Base-by-base conservation (phyloP, 1,140 invertebrate species). In the Lasioglossum baleicum region DNA sequence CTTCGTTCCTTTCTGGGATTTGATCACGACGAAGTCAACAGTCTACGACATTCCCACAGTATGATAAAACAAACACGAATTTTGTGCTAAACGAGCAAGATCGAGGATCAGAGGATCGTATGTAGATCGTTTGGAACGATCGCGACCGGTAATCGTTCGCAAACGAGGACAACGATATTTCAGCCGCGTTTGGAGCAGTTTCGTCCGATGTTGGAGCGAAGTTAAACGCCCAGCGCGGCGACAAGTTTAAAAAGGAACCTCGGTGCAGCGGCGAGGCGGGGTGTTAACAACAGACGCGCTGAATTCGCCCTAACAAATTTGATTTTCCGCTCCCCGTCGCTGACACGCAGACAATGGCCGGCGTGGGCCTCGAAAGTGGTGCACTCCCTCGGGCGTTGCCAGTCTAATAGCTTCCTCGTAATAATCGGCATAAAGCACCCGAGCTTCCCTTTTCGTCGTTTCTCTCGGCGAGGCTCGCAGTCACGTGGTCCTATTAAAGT, bases 381-480 rank as follows among this genome's bases (percentile, higher is more conserved):
- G n/a, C 64, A 67, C 64, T 75, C 17, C 64, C 64, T 68, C 7
- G 35, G 11, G 51, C 51, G 64, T 58, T 75, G 26, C 8, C 48
- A 68, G 13, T 60, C 44, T 83, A 82, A 82, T 82, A 82, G 80
- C 80, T 66, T 74, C 51, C 53, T 74, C 75, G 53, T 63, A 72
- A 83, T 83, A 83, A 83, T 83, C 81, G 58, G 1, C 60, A 42
- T 53, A 53, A 83, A 78, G 75, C 69, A 31, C 5, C 26, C 51
- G n/a, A 42, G 66, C 26, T 65, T 60, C 58, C 42, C 64, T 75
- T 73, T 56, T 51, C 42, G 44, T 44, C 40, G 40, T 48, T 60
- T 64, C 13, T n/a, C 13, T 17, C 48, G 2, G 13, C 42, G 53
- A 22, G 53, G 31, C 44, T 48, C 10, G 51, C 44, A 26, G 17